Percentiles rank a stretch among this genome's conserved stretches.
phyloP scores from a whole-genome alignment of 1,140 invertebrate species.

The Drusus annulatus region DNA sequence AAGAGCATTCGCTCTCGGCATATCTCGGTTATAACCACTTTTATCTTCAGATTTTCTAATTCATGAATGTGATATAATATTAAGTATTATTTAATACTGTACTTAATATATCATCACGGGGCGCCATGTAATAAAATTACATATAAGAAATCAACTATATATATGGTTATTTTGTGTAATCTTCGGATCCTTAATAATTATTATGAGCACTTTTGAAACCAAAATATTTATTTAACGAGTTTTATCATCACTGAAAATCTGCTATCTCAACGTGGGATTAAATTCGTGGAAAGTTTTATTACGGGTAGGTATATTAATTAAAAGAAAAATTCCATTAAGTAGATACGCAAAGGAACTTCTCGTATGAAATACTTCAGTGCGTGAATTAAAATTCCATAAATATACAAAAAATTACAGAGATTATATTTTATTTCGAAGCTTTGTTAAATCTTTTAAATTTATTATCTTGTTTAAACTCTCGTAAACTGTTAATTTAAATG shows the following conservation, averaged over 20 bases:
- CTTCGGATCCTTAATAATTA: no score
- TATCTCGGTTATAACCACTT: no score
- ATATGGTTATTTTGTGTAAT: no score
- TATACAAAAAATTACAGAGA: slow-evolving; percentile 7
- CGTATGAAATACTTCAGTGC: slow-evolving; percentile 1
- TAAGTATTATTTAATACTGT: no score
- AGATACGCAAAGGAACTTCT: not conserved
- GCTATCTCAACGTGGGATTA: no score
- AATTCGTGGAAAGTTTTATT: not conserved
- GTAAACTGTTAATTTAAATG: slow-evolving; percentile 36
- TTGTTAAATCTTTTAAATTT: slow-evolving; percentile 16
- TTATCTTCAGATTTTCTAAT: no score
- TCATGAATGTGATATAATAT: no score
- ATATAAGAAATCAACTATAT: no score
- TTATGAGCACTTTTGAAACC: no score
- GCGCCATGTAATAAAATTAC: no score
- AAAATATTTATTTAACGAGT: not conserved
- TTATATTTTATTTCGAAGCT: slow-evolving; percentile 10
- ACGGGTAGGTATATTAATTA: slow-evolving; percentile 8
- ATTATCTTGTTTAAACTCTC: slow-evolving; percentile 35
- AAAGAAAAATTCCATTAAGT: slow-evolving; percentile 1
- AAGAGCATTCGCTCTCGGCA: no score
- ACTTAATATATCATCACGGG: no score
- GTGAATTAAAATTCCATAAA: slow-evolving; percentile 28
- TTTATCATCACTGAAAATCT: not conserved